Evolutionary conservation across 2,113 vertebrate genomes (phyloP), one percentile per base, ranked within the genome.

Genomic region (Butorides virescens): DNA sequence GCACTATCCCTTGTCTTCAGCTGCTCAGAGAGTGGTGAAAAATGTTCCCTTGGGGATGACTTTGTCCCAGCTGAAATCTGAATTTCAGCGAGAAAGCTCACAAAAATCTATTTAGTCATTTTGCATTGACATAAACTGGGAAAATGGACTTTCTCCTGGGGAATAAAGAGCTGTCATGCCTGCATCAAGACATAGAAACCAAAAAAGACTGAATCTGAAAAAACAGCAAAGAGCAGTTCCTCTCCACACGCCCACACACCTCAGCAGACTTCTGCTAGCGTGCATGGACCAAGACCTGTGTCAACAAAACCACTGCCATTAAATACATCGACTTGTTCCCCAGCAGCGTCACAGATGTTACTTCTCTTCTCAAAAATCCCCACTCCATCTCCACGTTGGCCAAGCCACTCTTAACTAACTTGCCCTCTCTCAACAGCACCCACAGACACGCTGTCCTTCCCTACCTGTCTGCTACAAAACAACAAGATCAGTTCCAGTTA

Each of bases 21-120:
- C 56, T 84, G 53, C 74, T 73, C 70, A 79, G 84, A 96, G 70
- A 76, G 74, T 74, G 34, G 66, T 92, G 89, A 92, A 86, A 91
- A 96, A 76, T 9, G 5, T 25, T 82, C 62, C 80, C 89, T 62
- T 90, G 77, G 84, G 83, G 46, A 87, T n/a, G 46, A 85, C 23
- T 53, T 25, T 44, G 53, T 73, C 86, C 58, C 84, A 63, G 86
- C 15, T 67, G 73, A 96, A 78, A 78, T 55, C 92, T 3, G 34
- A 75, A 84, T 89, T 78, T 72, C 91, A 86, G 26, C 49, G 44
- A 25, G 78, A 94, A 92, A 85, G 49, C 55, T 74, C 80, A 76
- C 34, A 86, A 78, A 88, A 89, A 91, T 75, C 88, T 81, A 52
- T 76, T 94, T 25, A 58, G 76, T 44, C 49, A 79, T 53, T 89